Base-by-base conservation (phyloP, 2,888 invertebrate genomes). In the Keiferia lycopersicella region DNA sequence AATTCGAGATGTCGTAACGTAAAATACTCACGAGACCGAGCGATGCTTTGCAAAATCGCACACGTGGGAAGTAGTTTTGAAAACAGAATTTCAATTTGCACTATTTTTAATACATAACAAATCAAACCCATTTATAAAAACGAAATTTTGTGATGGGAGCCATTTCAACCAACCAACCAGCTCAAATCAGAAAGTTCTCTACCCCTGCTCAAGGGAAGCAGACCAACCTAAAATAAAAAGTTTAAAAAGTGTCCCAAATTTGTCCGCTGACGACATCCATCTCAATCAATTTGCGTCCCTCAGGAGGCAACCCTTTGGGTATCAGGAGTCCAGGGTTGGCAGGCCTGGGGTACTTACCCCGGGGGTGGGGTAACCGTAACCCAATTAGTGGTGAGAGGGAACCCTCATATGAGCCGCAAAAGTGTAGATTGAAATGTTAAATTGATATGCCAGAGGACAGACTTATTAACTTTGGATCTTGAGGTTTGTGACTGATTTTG, bases 241-340 rank as follows among this genome's bases (percentile, higher is more conserved):
- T 78, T 80, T 74, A 82, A 84, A 84, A 86, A 82, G 80, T 81
- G 77, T 81, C 77, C 51, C 75, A 77, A 84, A 84, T 87, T 86
- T 84, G 85, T 81, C 75, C 83, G 88, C 77, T 86, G 90, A 90
- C 88, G 87, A 86, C 83, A 90, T 91, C 87, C 86, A 88, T 91
- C 91, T 89, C 90, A 88, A 91, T 91, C 91, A 91, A 90, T 90
- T 81, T 72, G 72, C 69, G 66, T 89, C 91, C 86, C 89, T 71
- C 78, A 87, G 87, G 89, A 83, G 14, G 76, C 79, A 89, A 88
- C 91, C 91, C 90, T 88, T 88, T 81, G 71, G 77, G 45, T 45
- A 45, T 45, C 45, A 16, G 45, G 45, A 45, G 45, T 45, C 45
- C 45, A 45, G 45, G 45, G 51, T 53, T 84, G 87, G 84, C 87